Conservation (phyloP, 1,140 invertebrate species). For the Schlechtendalia chinensis region DNA sequence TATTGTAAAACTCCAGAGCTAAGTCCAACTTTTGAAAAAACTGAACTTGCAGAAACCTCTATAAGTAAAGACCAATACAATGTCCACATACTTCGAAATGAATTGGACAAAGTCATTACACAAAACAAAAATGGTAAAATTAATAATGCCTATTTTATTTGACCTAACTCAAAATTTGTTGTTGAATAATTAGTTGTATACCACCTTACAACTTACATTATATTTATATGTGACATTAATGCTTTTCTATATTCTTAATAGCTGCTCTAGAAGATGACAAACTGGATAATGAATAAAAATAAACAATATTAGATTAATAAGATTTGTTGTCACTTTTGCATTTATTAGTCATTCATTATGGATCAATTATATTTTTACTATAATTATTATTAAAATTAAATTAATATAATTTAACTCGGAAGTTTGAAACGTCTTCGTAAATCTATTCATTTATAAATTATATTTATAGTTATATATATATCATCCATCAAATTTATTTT, state of each 20-base stretch:
- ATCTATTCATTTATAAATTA: neutral
- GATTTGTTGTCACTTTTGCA: neutral
- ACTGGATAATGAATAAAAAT: neutral
- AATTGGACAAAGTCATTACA: constrained; percentile 14
- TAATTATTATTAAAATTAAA: neutral
- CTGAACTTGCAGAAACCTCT: neutral
- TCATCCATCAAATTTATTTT: neutral
- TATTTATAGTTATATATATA: neutral
- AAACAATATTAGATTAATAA: neutral
- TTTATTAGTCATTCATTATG: neutral
- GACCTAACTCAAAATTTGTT: neutral
- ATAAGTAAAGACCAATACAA: constrained; percentile 1
- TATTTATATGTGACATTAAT: neutral
- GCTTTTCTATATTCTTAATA: neutral
- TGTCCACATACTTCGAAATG: constrained; percentile 23
- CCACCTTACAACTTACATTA: neutral
- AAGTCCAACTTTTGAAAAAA: constrained; percentile 28
- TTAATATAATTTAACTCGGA: neutral
- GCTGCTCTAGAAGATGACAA: constrained; percentile 20
- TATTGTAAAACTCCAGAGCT: constrained; percentile 15
- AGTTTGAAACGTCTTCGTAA: neutral
- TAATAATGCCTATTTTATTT: neutral
- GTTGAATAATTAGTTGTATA: neutral
- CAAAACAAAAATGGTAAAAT: constrained; percentile 27
- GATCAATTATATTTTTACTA: neutral